Evolutionary conservation across 2,113 vertebrate species (phyloP).

Genomic region (Papio anubis): DNA sequence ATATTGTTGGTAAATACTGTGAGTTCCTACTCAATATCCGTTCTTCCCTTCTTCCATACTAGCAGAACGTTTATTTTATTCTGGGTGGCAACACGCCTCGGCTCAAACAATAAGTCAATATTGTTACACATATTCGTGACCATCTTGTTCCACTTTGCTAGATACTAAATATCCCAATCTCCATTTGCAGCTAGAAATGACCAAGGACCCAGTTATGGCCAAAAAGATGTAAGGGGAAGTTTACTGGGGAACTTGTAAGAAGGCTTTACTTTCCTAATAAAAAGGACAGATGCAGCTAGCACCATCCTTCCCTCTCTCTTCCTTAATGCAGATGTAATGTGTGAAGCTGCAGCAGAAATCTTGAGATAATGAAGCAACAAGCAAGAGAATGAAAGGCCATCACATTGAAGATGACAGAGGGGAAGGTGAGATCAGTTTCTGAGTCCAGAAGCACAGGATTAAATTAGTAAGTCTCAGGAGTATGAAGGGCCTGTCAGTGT

Average conservation of each 20-base stretch:
- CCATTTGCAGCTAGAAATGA: background rate
- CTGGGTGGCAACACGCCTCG: background rate
- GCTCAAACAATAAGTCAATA: background rate
- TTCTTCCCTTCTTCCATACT: slow-evolving; percentile 5
- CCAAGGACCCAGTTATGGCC: background rate
- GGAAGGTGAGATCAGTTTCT: background rate
- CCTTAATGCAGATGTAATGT: background rate
- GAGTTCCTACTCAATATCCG: background rate
- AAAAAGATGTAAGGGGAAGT: background rate
- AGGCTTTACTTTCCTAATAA: background rate
- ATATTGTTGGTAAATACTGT: background rate
- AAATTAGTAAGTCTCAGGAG: background rate
- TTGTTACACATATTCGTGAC: background rate
- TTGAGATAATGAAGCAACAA: background rate
- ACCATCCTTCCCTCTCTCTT: background rate
- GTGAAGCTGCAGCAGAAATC: background rate
- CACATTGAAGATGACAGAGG: background rate
- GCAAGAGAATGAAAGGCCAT: background rate
- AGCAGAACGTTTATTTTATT: slow-evolving; percentile 35
- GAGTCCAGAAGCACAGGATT: background rate
- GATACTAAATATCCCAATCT: slow-evolving; percentile 15
- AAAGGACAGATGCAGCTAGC: background rate
- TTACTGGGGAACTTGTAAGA: background rate
- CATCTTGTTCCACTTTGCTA: background rate
- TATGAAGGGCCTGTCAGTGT: background rate